A percentile compares a stretch with the other conserved stretches of the same genome.
These are phyloP conservation scores for Eurosta solidaginis DNA, from an alignment of 1,140 invertebrate species.

Conservation along the genomic window DNA sequence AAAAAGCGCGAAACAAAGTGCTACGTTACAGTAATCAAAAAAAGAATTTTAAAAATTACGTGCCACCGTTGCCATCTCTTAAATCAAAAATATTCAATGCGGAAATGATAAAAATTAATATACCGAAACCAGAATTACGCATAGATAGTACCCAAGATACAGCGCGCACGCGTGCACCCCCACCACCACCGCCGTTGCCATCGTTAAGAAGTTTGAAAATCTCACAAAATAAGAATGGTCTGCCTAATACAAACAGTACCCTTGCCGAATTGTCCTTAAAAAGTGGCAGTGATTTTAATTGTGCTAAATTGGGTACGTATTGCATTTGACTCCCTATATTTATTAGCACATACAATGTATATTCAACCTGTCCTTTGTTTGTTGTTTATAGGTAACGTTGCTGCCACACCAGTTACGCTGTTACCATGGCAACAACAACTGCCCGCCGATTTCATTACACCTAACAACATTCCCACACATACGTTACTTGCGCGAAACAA, in stretches of 20 bases:
- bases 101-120: conserved; percentile 58
- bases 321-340: neutral
- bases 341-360: neutral
- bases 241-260: conserved; percentile 6
- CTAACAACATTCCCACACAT: neutral
- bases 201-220: neutral
- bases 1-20: conserved; percentile 4
- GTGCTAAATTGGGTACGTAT: neutral
- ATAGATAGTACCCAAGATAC: conserved; percentile 26
- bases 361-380: neutral
- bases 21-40: conserved; percentile 42
- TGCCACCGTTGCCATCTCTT: conserved; percentile 55
- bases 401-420: neutral
- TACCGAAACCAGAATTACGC: conserved; percentile 55
- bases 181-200: conserved; percentile 37
- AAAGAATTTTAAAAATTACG: conserved; percentile 57
- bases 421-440: neutral
- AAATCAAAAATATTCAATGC: conserved; percentile 56
- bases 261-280: conserved; percentile 41
- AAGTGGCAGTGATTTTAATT: conserved; percentile 34
- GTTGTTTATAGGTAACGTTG: neutral
- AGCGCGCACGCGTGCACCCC: conserved; percentile 36
- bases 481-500: neutral
- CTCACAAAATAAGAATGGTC: neutral
- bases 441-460: neutral